A percentile compares a stretch with the other conserved stretches of the same genome.
Conservation (phyloP, 2,888 invertebrate genomes). For the Machimus rusticus region DNA sequence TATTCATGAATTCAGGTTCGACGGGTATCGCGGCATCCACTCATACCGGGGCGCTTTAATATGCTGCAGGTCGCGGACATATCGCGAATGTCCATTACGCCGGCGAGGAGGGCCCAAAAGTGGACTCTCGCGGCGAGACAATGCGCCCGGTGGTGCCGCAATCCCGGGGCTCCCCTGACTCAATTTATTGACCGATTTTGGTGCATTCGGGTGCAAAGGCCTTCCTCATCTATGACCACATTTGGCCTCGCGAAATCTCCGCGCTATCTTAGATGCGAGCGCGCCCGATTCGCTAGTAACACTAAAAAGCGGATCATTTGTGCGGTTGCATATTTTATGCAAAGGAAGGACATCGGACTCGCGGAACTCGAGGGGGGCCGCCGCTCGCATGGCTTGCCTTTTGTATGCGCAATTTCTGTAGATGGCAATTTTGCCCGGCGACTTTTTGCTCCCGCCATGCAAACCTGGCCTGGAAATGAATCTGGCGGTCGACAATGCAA, state of each 20-base stretch:
- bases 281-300: background rate
- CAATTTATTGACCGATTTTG: slow-evolving; percentile 42
- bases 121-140: slow-evolving; percentile 3
- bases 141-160: background rate
- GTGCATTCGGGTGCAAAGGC: slow-evolving; percentile 33
- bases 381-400: background rate
- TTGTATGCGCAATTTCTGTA: slow-evolving; percentile 26
- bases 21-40: background rate
- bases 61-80: slow-evolving; percentile 30
- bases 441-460: slow-evolving; percentile 6
- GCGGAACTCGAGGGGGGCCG: background rate
- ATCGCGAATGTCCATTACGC: slow-evolving; percentile 19
- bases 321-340: slow-evolving; percentile 33
- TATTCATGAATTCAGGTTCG: slow-evolving; percentile 38
- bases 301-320: slow-evolving; percentile 39
- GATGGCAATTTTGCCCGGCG: slow-evolving; percentile 22
- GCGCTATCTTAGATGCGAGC: background rate
- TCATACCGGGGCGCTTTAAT: slow-evolving; percentile 24
- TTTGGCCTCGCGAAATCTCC: slow-evolving; percentile 24
- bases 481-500: slow-evolving; percentile 22
- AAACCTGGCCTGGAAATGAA: slow-evolving; percentile 33
- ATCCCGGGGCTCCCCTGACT: background rate
- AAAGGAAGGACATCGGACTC: slow-evolving; percentile 28
- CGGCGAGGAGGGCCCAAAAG: background rate
- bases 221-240: slow-evolving; percentile 28